These are phyloP conservation scores for Chunga burmeisteri DNA, from an alignment of 2,113 vertebrate species.

Conservation along the genomic window DNA sequence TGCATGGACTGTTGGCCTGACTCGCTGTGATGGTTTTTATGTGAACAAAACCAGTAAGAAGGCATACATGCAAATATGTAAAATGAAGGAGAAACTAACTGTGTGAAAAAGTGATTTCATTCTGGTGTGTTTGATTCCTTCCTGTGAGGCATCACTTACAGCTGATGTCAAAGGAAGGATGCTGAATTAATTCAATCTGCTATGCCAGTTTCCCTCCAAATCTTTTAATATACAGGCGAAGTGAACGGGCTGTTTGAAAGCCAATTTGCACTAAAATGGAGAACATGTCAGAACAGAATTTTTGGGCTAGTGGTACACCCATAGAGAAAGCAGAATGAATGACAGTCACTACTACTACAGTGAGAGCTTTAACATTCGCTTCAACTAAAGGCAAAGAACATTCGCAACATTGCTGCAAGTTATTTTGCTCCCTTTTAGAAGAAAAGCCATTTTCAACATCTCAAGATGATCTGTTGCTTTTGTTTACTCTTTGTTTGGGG, in stretches of 20 bases:
- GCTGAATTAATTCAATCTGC: not conserved
- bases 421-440: not conserved
- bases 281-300: not conserved
- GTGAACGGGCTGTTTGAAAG: not conserved
- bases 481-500: not conserved
- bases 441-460: not conserved
- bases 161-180: not conserved
- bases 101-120: not conserved
- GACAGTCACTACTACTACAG: not conserved
- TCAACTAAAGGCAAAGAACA: not conserved
- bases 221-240: not conserved
- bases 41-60: not conserved
- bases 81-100: not conserved
- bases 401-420: not conserved
- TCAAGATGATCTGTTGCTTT: not conserved
- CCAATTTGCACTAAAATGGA: not conserved
- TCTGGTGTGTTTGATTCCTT: not conserved
- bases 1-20: not conserved
- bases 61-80: not conserved
- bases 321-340: not conserved
- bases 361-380: not conserved
- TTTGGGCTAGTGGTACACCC: not conserved
- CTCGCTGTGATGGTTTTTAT: not conserved
- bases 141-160: not conserved
- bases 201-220: not conserved